These are phyloP conservation scores for Sebastes miniatus DNA, from an alignment of 2,797 vertebrate genomes.

Conservation along the genomic window DNA sequence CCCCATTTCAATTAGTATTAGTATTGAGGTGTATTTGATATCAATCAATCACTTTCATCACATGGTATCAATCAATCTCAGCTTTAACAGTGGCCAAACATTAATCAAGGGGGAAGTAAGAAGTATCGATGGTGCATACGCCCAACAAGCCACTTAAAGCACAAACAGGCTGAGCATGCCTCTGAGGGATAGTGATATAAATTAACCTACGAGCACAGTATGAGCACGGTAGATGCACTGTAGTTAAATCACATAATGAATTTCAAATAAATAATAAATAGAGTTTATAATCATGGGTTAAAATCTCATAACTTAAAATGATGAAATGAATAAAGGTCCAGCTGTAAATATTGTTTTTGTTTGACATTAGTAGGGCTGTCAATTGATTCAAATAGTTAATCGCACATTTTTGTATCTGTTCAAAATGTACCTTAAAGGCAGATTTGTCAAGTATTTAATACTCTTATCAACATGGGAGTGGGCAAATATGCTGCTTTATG, in stretches of 20 bases:
- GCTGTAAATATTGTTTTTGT: neutral
- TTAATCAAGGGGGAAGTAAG: slow-evolving; percentile 51
- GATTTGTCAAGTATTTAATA: no score
- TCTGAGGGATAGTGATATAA: neutral
- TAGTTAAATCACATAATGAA: neutral
- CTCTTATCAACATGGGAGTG: no score
- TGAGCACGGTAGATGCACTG: neutral
- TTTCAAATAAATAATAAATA: neutral
- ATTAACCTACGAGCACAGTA: neutral
- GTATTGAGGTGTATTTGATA: slow-evolving; percentile 39
- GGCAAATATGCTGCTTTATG: no score
- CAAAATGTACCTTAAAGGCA: no score
- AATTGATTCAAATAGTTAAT: no score
- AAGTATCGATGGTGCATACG: neutral
- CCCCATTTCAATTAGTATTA: slow-evolving; percentile 50
- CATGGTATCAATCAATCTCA: slow-evolving; percentile 54
- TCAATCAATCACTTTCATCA: slow-evolving; percentile 48
- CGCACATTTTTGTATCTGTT: no score
- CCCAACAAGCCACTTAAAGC: neutral
- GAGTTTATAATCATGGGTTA: neutral
- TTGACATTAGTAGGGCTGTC: neutral
- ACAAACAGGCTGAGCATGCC: neutral
- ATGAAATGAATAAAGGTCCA: neutral
- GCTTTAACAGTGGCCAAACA: slow-evolving; percentile 14
- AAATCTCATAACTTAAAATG: neutral